Base-by-base conservation (phyloP, 1,140 invertebrate species). In the Tetraneura akinire region DNA sequence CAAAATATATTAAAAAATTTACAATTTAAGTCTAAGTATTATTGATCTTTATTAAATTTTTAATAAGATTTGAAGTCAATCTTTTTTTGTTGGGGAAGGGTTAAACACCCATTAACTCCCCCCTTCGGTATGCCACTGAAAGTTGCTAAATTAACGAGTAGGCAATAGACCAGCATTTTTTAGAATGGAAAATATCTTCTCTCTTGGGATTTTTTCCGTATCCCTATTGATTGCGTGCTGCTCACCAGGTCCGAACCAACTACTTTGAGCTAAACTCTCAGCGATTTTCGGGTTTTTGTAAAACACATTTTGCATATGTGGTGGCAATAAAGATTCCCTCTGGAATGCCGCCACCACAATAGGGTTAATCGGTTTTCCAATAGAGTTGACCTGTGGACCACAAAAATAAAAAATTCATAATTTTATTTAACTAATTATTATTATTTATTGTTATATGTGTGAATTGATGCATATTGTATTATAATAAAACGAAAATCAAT, bases 241-340 rank as follows among this genome's bases (percentile, higher is more conserved):
- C 80, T 85, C 85, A 0, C 84, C 85, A 13, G 84, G 83, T 1
- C 71, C 82, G 74, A 93, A 90, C 90, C 92, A 92, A 1, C 91
- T 92, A 82, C 92, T 91, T 82, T 91, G 90, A 1, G 92, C 92
- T 8, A 94, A 85, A 1, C 87, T 89, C 16, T 89, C 89, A 16
- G 90, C 92, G 10, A 93, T 89, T 9, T 85, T 84, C 0, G 92
- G 92, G 86, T 94, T 91, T 82, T 91, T 91, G 83, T 93, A 94
- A 84, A 94, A 94, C 0, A 90, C 88, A 83, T 94, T 92, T 64
- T 88, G 83, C 4, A 92, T 84, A 80, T 92, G 88, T 0, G 85
- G 84, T 0, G 90, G 90, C 23, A 91, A 83, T 60, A 87, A 84
- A 0, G 89, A 85, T 83, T 92, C 91, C 82, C 88, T 86, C 8